Percentiles rank a stretch among this genome's conserved stretches.
Evolutionary conservation across 2,888 invertebrate genomes (phyloP).

Genomic region (Dinocampus coccinellae): DNA sequence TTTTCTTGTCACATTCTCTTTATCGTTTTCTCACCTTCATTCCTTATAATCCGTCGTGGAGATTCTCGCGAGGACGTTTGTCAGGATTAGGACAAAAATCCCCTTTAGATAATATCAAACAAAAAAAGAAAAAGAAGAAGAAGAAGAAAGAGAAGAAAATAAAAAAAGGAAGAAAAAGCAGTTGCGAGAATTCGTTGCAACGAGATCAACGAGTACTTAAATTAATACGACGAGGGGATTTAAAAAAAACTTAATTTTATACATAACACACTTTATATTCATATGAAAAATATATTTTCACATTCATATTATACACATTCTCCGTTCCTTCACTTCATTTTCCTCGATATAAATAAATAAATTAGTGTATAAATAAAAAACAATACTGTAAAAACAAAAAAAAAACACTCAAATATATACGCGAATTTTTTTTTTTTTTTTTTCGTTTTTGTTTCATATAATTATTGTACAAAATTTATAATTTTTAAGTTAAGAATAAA

Average conservation of each 20-base stretch:
- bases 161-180: too few relatives aligned
- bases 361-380: too few relatives aligned
- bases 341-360: too few relatives aligned
- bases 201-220: slow-evolving; percentile 22
- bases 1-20: not conserved
- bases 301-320: slow-evolving; percentile 30
- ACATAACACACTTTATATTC: slow-evolving; percentile 54
- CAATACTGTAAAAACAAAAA: not conserved
- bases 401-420: not conserved
- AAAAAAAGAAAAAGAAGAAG: too few relatives aligned
- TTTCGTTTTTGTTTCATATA: too few relatives aligned
- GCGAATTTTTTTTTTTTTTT: not conserved
- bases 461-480: not conserved
- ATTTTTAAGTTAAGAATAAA: not conserved
- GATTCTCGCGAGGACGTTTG: slow-evolving; percentile 48
- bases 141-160: too few relatives aligned
- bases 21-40: not conserved
- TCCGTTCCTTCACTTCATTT: too few relatives aligned
- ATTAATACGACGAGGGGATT: slow-evolving; percentile 52
- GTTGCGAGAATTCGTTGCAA: slow-evolving; percentile 48
- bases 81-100: slow-evolving; percentile 54
- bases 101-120: slow-evolving; percentile 32
- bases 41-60: slow-evolving; percentile 32
- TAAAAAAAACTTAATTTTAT: slow-evolving; percentile 26
- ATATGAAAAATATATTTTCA: slow-evolving; percentile 55